A percentile compares a stretch with the other conserved stretches of the same genome.
phyloP scores from a whole-genome alignment of 2,113 vertebrate genomes.

The Semnornis frantzii region DNA sequence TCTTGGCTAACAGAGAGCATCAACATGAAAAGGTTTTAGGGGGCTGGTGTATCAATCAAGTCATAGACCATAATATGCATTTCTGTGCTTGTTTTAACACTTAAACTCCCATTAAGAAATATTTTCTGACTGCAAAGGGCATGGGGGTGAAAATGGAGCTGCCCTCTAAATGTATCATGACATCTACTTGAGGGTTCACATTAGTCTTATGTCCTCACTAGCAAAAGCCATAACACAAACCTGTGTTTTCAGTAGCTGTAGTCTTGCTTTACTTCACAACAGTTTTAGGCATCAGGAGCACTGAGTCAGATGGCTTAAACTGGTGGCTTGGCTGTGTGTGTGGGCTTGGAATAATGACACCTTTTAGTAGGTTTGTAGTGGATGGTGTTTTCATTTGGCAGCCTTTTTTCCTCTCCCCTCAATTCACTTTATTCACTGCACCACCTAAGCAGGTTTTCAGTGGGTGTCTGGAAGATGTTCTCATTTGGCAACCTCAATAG shows the following conservation, averaged over 20 bases:
- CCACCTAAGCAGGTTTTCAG: too few species aligned
- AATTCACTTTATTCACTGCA: too few species aligned
- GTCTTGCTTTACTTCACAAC: too few species aligned
- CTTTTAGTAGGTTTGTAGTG: too few species aligned
- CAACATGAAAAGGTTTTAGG: slow-evolving; percentile 22
- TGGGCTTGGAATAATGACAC: neutral
- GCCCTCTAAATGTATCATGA: neutral
- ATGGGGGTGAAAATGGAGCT: neutral
- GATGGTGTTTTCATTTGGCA: too few species aligned
- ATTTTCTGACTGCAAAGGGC: neutral
- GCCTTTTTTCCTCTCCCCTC: too few species aligned
- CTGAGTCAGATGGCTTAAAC: neutral
- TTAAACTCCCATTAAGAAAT: slow-evolving; percentile 53
- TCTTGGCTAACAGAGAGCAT: slow-evolving; percentile 17
- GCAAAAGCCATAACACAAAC: neutral
- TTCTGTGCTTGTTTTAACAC: slow-evolving; percentile 61
- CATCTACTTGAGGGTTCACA: slow-evolving; percentile 13
- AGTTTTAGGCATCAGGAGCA: slow-evolving; percentile 7
- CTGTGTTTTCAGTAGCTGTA: slow-evolving; percentile 30
- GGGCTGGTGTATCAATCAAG: slow-evolving; percentile 33
- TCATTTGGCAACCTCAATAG: too few species aligned
- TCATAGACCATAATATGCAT: neutral
- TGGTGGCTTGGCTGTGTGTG: accelerated
- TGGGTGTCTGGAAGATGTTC: too few species aligned
- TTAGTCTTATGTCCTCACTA: slow-evolving; percentile 15